A percentile compares a stretch with the other conserved stretches of the same genome.
phyloP scores from a whole-genome alignment of 2,888 invertebrate genomes.

The Lathronympha strigana region DNA sequence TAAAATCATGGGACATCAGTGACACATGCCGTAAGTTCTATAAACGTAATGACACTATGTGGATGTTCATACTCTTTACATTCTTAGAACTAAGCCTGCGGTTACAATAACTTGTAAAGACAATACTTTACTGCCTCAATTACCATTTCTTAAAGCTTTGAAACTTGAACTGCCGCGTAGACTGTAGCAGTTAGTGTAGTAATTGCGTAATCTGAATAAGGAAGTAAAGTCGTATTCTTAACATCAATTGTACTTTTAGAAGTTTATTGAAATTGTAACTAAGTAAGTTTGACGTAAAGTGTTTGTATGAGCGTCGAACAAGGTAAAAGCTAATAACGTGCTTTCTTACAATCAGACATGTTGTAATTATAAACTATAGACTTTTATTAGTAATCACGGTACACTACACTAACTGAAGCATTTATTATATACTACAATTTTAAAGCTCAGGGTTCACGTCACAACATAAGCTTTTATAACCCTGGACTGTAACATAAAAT shows the following conservation, averaged over 20 bases:
- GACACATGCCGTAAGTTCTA: conserved; percentile 1
- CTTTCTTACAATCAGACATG: too few species aligned
- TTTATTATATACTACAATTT: too few species aligned
- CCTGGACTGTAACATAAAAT: not conserved
- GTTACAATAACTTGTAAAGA: conserved; percentile 26
- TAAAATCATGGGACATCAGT: not conserved
- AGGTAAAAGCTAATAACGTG: not conserved
- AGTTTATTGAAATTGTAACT: not conserved
- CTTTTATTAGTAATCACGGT: too few species aligned
- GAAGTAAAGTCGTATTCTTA: conserved; percentile 21
- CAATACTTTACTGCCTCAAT: conserved; percentile 21
- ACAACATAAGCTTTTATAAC: too few species aligned
- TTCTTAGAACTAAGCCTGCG: not conserved
- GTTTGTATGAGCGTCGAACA: not conserved
- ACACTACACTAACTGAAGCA: too few species aligned
- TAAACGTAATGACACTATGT: not conserved
- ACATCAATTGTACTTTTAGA: not conserved
- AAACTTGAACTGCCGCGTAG: conserved; percentile 13
- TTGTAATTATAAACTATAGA: too few species aligned
- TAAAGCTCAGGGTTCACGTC: too few species aligned
- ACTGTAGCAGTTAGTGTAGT: conserved; percentile 2
- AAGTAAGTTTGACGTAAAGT: not conserved
- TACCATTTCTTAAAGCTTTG: conserved; percentile 35
- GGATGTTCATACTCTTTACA: not conserved
- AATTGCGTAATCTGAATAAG: conserved; percentile 32